Evolutionary conservation across 2,113 vertebrate species (phyloP).

Genomic region (Addax nasomaculatus): DNA sequence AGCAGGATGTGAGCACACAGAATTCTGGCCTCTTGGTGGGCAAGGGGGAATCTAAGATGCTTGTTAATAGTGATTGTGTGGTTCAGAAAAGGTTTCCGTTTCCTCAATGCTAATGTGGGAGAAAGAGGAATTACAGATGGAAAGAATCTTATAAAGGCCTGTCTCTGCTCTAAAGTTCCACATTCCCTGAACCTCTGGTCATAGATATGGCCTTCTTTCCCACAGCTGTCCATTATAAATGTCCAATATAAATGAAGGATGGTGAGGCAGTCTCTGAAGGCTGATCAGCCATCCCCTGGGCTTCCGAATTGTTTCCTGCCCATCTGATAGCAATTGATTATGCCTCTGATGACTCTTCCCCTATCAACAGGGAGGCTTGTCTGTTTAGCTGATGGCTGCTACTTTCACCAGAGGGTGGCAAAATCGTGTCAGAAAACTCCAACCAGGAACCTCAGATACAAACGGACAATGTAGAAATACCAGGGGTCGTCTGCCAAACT

Average conservation of each 20-base stretch:
- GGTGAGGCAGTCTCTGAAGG: neutral
- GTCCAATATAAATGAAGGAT: neutral
- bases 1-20: neutral
- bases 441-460: neutral
- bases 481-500: neutral
- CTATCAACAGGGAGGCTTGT: neutral
- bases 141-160: neutral
- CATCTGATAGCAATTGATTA: neutral
- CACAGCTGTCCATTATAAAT: neutral
- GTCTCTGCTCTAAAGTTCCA: neutral
- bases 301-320: neutral
- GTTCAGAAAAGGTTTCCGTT: neutral
- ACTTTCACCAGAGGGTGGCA: neutral
- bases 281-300: neutral
- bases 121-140: neutral
- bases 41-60: neutral
- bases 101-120: neutral
- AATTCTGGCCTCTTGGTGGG: neutral
- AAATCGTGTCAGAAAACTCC: neutral
- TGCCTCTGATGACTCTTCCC: neutral
- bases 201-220: neutral
- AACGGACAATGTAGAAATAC: neutral
- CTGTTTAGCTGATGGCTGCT: neutral
- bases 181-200: neutral
- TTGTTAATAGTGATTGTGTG: neutral